These are phyloP conservation scores for Neodontobutis hainanensis DNA, from an alignment of 2,113 vertebrate genomes.

Conservation along the genomic window DNA sequence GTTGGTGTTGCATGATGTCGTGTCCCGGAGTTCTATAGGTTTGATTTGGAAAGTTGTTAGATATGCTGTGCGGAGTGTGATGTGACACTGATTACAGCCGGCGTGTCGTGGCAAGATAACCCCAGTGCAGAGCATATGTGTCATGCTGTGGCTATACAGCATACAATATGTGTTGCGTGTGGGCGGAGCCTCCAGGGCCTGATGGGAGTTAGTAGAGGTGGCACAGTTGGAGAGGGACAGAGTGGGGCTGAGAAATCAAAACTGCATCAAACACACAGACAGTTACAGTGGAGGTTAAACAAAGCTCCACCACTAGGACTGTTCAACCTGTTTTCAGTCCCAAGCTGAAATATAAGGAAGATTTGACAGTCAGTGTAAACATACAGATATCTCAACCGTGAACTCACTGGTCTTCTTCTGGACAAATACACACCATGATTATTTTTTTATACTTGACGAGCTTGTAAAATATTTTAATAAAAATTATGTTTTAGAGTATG, in stretches of 20 bases:
- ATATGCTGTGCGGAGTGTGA: slow-evolving; percentile 20
- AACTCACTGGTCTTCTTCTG: too few relatives aligned
- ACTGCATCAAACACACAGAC: slow-evolving; percentile 6
- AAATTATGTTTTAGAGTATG: too few relatives aligned
- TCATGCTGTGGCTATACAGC: slow-evolving; percentile 9
- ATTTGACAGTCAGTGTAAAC: background rate
- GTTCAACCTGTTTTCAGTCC: background rate
- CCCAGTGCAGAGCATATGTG: slow-evolving; percentile 13
- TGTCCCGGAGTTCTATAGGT: slow-evolving; percentile 5
- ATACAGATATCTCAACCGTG: too few relatives aligned
- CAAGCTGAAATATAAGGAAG: background rate
- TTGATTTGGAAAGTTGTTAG: slow-evolving; percentile 47
- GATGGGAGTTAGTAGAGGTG: slow-evolving; percentile 42
- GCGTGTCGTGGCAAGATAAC: slow-evolving; percentile 53
- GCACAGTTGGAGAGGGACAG: slow-evolving; percentile 31
- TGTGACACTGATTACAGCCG: slow-evolving; percentile 59
- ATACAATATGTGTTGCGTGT: slow-evolving; percentile 14
- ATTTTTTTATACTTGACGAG: too few relatives aligned
- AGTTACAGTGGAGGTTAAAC: slow-evolving; percentile 63
- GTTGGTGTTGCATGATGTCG: background rate
- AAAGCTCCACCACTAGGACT: slow-evolving; percentile 47
- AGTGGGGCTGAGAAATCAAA: slow-evolving; percentile 53
- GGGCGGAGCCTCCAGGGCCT: slow-evolving; percentile 25
- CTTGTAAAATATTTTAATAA: too few relatives aligned
- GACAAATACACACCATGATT: too few relatives aligned